phyloP scores from a whole-genome alignment of 2,888 invertebrate species.

The Alcis repandata region DNA sequence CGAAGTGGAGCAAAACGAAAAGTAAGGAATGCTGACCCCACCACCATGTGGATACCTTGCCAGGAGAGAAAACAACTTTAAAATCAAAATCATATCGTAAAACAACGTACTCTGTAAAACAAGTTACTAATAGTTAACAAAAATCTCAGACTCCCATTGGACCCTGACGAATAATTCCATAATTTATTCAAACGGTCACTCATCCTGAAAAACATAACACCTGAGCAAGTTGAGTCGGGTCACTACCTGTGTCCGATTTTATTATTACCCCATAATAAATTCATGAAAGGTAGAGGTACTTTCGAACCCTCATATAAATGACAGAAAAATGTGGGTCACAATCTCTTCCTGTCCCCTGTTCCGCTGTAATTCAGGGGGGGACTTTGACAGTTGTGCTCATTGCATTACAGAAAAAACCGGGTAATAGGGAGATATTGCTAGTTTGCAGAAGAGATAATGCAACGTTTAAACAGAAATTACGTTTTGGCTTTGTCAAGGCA shows the following conservation, averaged over 20 bases:
- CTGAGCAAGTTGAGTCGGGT: slow-evolving; percentile 29
- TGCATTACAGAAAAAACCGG: slow-evolving; percentile 12
- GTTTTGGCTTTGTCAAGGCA: too few species aligned
- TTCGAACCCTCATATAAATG: slow-evolving; percentile 32
- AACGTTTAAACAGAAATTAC: neutral
- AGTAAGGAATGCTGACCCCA: too few species aligned
- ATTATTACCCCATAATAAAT: slow-evolving; percentile 36
- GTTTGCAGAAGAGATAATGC: slow-evolving; percentile 3
- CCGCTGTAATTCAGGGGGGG: slow-evolving; percentile 9
- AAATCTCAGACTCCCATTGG: slow-evolving; percentile 2
- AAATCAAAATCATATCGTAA: too few species aligned
- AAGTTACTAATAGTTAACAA: too few species aligned
- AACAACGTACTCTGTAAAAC: too few species aligned
- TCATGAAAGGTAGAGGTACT: slow-evolving; percentile 30
- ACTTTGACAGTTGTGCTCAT: slow-evolving; percentile 18
- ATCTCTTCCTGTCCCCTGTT: slow-evolving; percentile 18
- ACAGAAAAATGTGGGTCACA: slow-evolving; percentile 36
- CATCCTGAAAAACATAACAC: slow-evolving; percentile 34
- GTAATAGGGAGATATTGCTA: slow-evolving; percentile 3
- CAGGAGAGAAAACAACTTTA: too few species aligned
- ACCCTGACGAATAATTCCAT: slow-evolving; percentile 15
- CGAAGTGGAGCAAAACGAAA: too few species aligned
- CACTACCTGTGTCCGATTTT: slow-evolving; percentile 35
- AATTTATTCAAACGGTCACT: slow-evolving; percentile 27
- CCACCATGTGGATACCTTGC: too few species aligned